A percentile compares a stretch with the other conserved stretches of the same genome.
Conservation (phyloP, 2,888 invertebrate species). For the Pandemis heparana region DNA sequence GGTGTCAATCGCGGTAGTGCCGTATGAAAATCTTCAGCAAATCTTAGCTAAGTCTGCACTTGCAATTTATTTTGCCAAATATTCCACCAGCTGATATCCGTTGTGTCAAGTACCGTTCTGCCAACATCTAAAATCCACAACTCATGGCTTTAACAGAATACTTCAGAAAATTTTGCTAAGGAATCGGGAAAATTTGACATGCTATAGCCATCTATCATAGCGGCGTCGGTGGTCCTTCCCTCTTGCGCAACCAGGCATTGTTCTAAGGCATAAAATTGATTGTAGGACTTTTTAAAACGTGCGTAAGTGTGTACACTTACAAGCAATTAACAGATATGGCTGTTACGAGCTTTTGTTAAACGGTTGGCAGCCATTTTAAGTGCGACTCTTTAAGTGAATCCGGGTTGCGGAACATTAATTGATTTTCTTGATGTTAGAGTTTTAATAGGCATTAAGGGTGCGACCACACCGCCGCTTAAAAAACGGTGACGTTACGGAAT, state of each 20-base stretch:
- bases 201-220: neutral
- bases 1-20: too few species aligned
- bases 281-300: slow-evolving; percentile 32
- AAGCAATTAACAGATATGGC: slow-evolving; percentile 36
- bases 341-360: slow-evolving; percentile 31
- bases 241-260: slow-evolving; percentile 28
- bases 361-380: neutral
- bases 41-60: too few species aligned
- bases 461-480: too few species aligned
- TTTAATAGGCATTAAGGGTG: neutral
- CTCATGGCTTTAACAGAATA: neutral
- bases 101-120: too few species aligned
- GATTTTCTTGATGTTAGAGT: neutral
- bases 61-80: too few species aligned
- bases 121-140: too few species aligned
- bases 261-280: slow-evolving; percentile 29
- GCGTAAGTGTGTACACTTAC: slow-evolving; percentile 27
- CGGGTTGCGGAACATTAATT: neutral
- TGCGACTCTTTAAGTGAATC: neutral
- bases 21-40: too few species aligned
- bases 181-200: neutral
- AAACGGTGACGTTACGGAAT: too few species aligned
- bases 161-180: neutral
- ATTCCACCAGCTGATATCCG: too few species aligned
- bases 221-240: slow-evolving; percentile 35